These are phyloP conservation scores for Bos indicus DNA, from an alignment of 2,113 vertebrate genomes.

Conservation along the genomic window DNA sequence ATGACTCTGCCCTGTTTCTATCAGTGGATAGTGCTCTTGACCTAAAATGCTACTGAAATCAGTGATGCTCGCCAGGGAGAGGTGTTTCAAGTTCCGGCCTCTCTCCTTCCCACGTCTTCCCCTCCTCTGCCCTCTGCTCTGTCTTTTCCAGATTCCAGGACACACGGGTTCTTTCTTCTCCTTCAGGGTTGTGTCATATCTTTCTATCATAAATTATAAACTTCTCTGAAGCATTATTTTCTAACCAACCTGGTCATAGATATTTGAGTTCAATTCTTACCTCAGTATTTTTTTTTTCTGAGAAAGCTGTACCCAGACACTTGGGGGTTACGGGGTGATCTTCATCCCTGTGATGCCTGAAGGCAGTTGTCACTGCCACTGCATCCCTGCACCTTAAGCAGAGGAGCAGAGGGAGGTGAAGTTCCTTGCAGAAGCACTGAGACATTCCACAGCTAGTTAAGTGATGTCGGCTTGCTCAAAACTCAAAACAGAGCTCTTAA, in stretches of 20 bases:
- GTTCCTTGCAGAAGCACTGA: not conserved
- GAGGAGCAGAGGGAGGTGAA: not conserved
- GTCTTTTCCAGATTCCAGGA: not conserved
- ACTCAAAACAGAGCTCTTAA: not conserved
- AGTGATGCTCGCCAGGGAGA: not conserved
- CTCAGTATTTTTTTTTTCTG: not conserved
- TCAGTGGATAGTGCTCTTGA: too few relatives aligned
- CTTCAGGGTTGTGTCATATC: not conserved
- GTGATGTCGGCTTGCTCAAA: not conserved
- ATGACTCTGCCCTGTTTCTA: not conserved
- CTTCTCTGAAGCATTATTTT: not conserved
- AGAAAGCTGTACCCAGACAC: not conserved
- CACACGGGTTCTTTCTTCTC: not conserved
- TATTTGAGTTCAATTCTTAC: not conserved
- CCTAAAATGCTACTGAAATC: not conserved
- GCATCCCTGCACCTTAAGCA: not conserved
- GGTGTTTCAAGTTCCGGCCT: not conserved
- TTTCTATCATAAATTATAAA: not conserved
- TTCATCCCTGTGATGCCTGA: not conserved
- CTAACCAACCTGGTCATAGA: not conserved
- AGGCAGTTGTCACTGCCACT: not conserved
- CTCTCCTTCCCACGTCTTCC: not conserved
- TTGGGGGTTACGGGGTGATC: not conserved
- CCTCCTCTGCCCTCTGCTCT: not conserved
- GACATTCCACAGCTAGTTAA: not conserved